Conservation (phyloP, 1,140 invertebrate genomes). For the Zaprionus taronus region DNA sequence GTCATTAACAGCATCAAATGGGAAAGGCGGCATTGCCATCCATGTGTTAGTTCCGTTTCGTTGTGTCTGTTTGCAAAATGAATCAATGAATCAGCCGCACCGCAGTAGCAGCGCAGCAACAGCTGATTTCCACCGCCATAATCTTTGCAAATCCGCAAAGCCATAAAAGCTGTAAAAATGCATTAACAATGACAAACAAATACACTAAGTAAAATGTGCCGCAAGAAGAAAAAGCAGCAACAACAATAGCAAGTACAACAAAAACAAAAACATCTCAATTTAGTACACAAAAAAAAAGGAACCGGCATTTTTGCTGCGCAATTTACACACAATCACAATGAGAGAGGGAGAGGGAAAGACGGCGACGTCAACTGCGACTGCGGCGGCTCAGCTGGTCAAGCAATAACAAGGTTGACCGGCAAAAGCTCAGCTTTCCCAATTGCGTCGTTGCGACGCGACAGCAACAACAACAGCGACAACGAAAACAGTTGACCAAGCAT, state of each 20-base stretch:
- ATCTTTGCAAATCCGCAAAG: not conserved
- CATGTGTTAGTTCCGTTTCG: conserved; percentile 61
- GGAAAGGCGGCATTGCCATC: conserved; percentile 34
- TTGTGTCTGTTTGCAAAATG: conserved; percentile 20
- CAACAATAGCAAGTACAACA: conserved; percentile 37
- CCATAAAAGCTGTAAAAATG: conserved; percentile 11
- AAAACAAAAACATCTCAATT: conserved; percentile 35
- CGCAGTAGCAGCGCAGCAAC: conserved; percentile 7
- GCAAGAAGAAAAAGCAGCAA: conserved; percentile 8
- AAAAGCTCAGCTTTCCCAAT: conserved; percentile 74
- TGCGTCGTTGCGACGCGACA: conserved; percentile 58
- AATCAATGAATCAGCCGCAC: conserved; percentile 42
- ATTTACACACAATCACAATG: conserved; percentile 53
- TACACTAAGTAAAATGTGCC: conserved; percentile 16
- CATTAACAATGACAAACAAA: conserved; percentile 19
- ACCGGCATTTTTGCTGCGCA: conserved; percentile 76
- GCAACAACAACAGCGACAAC: not conserved
- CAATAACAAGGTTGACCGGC: conserved; percentile 66
- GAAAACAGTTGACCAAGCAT: conserved; percentile 15
- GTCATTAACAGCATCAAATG: conserved; percentile 46
- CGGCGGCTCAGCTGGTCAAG: conserved; percentile 70
- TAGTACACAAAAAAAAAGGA: conserved; percentile 56
- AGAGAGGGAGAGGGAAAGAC: conserved; percentile 14
- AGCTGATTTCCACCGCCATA: conserved; percentile 28
- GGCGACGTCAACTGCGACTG: not conserved